Evolutionary conservation across 2,797 vertebrate species (phyloP).

Genomic region (Trichosurus vulpecula): DNA sequence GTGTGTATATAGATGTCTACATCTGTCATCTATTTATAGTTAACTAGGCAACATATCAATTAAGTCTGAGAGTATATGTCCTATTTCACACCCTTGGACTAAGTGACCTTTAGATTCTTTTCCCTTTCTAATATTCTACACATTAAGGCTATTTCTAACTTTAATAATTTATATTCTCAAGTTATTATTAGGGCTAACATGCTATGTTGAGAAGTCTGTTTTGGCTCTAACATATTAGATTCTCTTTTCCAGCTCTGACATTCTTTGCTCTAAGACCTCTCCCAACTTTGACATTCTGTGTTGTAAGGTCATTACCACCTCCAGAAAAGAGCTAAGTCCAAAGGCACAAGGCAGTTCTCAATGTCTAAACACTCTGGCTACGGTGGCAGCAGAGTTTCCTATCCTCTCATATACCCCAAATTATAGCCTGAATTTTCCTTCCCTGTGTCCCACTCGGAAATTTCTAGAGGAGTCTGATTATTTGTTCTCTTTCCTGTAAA

Average conservation of each 20-base stretch:
- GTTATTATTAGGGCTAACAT: background rate
- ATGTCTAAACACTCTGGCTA: background rate
- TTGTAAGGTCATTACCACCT: background rate
- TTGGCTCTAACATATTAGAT: background rate
- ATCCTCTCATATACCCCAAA: background rate
- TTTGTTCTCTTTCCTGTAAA: background rate
- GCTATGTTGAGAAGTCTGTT: background rate
- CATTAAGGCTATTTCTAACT: background rate
- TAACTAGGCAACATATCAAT: background rate
- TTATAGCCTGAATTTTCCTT: background rate
- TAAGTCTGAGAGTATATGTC: background rate
- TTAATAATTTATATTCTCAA: background rate
- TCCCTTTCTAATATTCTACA: background rate
- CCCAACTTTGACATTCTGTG: background rate
- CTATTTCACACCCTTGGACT: background rate
- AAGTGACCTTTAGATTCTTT: background rate
- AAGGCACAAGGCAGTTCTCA: background rate
- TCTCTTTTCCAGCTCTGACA: background rate
- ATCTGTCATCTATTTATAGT: background rate
- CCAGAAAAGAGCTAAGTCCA: background rate
- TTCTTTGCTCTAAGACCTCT: background rate
- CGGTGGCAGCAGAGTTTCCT: background rate
- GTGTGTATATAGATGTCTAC: background rate
- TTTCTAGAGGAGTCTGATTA: background rate
- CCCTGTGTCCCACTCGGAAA: background rate